These are phyloP conservation scores for Xestobium rufovillosum DNA, from an alignment of 2,888 invertebrate genomes.

Conservation along the genomic window DNA sequence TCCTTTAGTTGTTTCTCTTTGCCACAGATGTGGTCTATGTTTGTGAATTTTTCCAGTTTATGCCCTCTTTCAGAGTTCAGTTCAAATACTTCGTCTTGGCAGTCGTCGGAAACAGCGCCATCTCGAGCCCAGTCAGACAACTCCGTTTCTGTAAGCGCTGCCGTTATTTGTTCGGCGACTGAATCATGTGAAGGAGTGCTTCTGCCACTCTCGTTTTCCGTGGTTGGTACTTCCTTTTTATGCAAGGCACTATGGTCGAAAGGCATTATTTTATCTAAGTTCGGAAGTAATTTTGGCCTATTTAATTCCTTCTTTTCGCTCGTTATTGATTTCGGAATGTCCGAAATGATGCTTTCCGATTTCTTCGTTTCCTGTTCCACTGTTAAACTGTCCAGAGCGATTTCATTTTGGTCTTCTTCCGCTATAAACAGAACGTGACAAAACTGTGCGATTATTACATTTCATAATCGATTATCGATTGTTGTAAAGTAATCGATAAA, in stretches of 20 bases:
- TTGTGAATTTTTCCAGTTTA: conserved; percentile 39
- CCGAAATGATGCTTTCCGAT: conserved; percentile 38
- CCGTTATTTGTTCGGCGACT: conserved; percentile 61
- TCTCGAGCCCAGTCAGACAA: conserved; percentile 86
- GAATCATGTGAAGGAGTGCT: conserved; percentile 50
- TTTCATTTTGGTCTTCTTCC: too few relatives aligned
- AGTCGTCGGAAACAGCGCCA: conserved; percentile 68
- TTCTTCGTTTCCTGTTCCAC: conserved; percentile 28
- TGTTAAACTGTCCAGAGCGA: too few relatives aligned
- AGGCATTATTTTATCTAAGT: conserved; percentile 28
- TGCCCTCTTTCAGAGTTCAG: conserved; percentile 36
- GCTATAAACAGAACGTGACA: too few relatives aligned
- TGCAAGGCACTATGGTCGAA: conserved; percentile 33
- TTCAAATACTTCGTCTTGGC: conserved; percentile 57
- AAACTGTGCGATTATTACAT: too few relatives aligned
- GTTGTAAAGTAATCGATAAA: too few relatives aligned
- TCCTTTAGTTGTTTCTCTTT: conserved; percentile 31
- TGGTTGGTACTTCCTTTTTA: conserved; percentile 28
- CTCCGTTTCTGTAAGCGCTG: conserved; percentile 76
- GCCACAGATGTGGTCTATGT: conserved; percentile 38
- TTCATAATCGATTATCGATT: too few relatives aligned
- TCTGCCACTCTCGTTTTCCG: conserved; percentile 41
- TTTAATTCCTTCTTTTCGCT: conserved; percentile 41
- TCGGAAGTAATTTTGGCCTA: conserved; percentile 40
- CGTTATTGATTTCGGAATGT: conserved; percentile 34